Conservation (phyloP, 2,797 vertebrate genomes). For the Sebastes iracundus region DNA sequence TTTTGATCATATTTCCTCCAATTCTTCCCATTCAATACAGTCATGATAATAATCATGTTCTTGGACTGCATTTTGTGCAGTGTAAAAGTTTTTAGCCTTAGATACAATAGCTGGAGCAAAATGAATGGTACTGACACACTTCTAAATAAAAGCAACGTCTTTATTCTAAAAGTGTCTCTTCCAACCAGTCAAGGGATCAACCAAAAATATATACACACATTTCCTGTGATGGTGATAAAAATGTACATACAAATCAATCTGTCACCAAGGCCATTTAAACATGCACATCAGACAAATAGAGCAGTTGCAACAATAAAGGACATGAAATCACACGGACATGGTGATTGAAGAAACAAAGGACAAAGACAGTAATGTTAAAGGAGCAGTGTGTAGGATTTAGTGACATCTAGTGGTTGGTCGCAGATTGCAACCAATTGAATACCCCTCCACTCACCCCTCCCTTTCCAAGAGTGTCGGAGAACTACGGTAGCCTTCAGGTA, state of each 20-base stretch:
- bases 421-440: too few relatives aligned
- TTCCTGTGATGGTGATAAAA: conserved; percentile 54
- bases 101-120: conserved; percentile 10
- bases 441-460: too few relatives aligned
- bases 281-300: conserved; percentile 42
- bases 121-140: conserved; percentile 57
- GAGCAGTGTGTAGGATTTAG: too few relatives aligned
- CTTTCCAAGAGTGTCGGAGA: too few relatives aligned
- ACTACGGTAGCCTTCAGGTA: too few relatives aligned
- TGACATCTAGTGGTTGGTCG: too few relatives aligned
- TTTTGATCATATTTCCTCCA: too few relatives aligned
- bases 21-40: background rate
- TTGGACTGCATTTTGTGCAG: background rate
- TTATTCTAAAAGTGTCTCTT: conserved; percentile 76
- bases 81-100: background rate
- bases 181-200: conserved; percentile 54
- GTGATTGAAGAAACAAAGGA: conserved; percentile 8
- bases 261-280: conserved; percentile 10
- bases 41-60: background rate
- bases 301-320: conserved; percentile 21
- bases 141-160: conserved; percentile 73
- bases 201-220: conserved; percentile 79
- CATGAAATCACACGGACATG: conserved; percentile 34
- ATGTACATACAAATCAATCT: conserved; percentile 51
- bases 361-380: conserved; percentile 25